Base-by-base conservation (phyloP, 2,113 vertebrate species). In the Chaetura pelagica region DNA sequence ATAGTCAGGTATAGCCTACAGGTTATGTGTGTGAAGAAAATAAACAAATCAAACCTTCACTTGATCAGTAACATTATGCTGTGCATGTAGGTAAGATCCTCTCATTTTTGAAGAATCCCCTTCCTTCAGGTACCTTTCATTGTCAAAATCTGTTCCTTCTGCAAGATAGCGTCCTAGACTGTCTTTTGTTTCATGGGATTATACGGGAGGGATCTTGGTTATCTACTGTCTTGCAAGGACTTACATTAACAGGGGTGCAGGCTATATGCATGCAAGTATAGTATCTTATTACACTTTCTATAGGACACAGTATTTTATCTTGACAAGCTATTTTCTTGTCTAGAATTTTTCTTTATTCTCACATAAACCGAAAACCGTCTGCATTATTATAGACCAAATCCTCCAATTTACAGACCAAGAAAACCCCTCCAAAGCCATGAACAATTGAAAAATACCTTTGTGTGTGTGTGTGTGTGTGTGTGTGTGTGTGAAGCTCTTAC, bases 41-140 rank as follows among this genome's bases (percentile, higher is more conserved):
- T 55, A 38, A 61, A 30, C 24, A 44, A 80, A 51, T 17, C 34
- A 61, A 59, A 74, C 17, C 14, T 59, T 61, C 26, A 15, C 19
- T 29, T 64, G 49, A 21, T n/a, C 4, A 2, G 21, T 59, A 9
- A 29, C 32, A 2, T 15, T 68, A 29, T 32, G 12, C 51, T 79
- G 16, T 59, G 5, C 35, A 4, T 27, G 15, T 66, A 46, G 29
- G 30, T 35, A 49, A 63, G 15, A 29, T 49, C 16, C 19, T 72
- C 21, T 61, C 18, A 10, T 74, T 76, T 57, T 66, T 0, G 0
- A 42, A 72, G 23, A 64, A 27, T 8, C 9, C 6, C 64, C 10
- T 29, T 72, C 15, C 23, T 84, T 75, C 44, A 42, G 8, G 26
- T 67, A 12, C 9, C 62, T 7, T 61, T 79, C 49, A n/a, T 18